Base-by-base conservation (phyloP, 1,140 invertebrate species). In the Achroia grisella region DNA sequence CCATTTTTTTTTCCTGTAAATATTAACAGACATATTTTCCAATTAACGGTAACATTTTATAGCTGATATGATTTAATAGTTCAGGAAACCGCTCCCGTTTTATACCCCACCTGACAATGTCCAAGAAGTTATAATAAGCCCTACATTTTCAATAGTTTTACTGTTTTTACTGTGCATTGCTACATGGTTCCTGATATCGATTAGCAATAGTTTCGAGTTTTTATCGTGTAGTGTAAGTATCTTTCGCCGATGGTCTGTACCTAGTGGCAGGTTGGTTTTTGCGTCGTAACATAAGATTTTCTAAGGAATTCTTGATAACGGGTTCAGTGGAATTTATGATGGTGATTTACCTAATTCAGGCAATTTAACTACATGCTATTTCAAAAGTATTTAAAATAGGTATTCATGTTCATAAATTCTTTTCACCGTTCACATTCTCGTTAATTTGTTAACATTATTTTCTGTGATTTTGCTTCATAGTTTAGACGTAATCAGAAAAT, bases 191-290 rank as follows among this genome's bases (percentile, higher is more conserved):
- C 9, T 47, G 58, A 58, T 57, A 64, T 53, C 51, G 48, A 48
- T 58, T 50, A 41, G 47, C 23, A 35, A 52, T 45, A 37, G 36
- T 42, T 50, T 41, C 35, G 14, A 39, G 44, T 61, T 61, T 61
- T 50, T 46, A 23, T 34, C n/a, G 10, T 15, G 10, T 10, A 28
- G 43, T 48, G 17, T 23, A 23, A 23, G 2, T 43, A 52, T 52
- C 41, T 29, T 14, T 27, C 9, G 48, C 43, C 45, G 34, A 47
- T 39, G 39, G 33, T 37, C 39, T 34, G 32, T 37, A 52, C 30
- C 32, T 42, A 14, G 44, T 57, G 53, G 62, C 60, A 49, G 54
- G 54, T 54, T 29, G 46, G 51, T 68, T 71, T 66, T 71, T 71
- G 41, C 48, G 34, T 43, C 15, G 5, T 37, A 13, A 14, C 10